phyloP scores from a whole-genome alignment of 2,113 vertebrate genomes.

The Anas platyrhynchos region DNA sequence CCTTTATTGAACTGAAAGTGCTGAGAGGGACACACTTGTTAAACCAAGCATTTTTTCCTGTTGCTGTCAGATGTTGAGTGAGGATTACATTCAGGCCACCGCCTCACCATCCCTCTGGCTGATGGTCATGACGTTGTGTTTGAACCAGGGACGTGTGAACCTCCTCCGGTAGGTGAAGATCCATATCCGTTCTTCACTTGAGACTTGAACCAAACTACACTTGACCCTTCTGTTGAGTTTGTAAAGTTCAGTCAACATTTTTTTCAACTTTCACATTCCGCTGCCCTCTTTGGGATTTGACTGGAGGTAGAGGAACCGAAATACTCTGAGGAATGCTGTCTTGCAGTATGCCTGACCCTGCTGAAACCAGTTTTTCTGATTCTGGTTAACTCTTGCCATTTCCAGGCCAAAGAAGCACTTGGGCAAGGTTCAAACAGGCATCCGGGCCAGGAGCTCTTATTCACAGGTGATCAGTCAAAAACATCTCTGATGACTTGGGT shows the following conservation, averaged over 20 bases:
- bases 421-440: background rate
- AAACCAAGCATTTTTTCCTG: background rate
- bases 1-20: background rate
- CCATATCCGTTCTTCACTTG: background rate
- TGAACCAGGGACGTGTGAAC: background rate
- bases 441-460: background rate
- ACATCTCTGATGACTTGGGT: background rate
- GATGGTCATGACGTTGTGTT: background rate
- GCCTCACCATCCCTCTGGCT: background rate
- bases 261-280: conserved; percentile 1
- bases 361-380: conserved; percentile 19
- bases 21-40: background rate
- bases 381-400: background rate
- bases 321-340: conserved; percentile 12
- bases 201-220: background rate
- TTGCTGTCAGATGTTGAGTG: background rate
- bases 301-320: background rate
- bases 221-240: background rate
- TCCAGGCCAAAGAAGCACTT: background rate
- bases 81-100: background rate
- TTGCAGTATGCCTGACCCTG: conserved; percentile 15
- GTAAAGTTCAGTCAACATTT: conserved; percentile 1
- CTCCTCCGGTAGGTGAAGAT: background rate
- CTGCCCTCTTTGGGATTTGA: conserved; percentile 5
- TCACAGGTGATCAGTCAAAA: background rate